A percentile compares a stretch with the other conserved stretches of the same genome.
phyloP scores from a whole-genome alignment of 2,888 invertebrate genomes.

The Epiblema foenella region DNA sequence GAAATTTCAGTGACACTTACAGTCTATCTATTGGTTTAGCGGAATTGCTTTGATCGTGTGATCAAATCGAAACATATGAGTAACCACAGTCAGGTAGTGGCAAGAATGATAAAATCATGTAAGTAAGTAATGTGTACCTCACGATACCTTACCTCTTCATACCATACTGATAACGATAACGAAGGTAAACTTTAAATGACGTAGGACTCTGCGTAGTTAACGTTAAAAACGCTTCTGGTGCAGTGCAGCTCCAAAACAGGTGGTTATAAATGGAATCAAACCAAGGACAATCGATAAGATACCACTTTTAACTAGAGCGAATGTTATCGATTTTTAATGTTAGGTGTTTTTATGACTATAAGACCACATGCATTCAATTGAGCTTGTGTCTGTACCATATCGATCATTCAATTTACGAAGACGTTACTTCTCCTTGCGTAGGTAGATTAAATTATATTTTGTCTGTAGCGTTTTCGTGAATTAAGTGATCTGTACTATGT shows the following conservation, averaged over 20 bases:
- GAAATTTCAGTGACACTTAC: neutral
- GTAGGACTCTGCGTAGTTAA: neutral
- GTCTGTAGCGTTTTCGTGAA: neutral
- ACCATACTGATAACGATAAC: conserved; percentile 62
- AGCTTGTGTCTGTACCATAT: neutral
- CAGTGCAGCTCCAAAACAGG: conserved; percentile 20
- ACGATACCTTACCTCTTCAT: conserved; percentile 29
- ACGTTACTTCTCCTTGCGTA: neutral
- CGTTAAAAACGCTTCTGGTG: conserved; percentile 8
- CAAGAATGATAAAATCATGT: neutral
- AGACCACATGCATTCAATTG: no score
- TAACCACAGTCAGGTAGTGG: neutral
- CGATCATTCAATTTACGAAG: neutral
- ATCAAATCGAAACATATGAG: neutral
- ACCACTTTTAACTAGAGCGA: neutral
- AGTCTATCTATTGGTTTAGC: neutral
- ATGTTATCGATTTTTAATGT: neutral
- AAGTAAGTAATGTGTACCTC: neutral
- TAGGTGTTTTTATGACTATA: neutral
- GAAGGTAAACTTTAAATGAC: conserved; percentile 67
- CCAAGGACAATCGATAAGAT: conserved; percentile 38
- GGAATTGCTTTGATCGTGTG: neutral
- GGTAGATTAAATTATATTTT: no score
- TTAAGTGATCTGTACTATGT: neutral
- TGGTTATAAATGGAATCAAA: neutral